Conservation (phyloP, 2,888 invertebrate species). For the Beris morrisii region DNA sequence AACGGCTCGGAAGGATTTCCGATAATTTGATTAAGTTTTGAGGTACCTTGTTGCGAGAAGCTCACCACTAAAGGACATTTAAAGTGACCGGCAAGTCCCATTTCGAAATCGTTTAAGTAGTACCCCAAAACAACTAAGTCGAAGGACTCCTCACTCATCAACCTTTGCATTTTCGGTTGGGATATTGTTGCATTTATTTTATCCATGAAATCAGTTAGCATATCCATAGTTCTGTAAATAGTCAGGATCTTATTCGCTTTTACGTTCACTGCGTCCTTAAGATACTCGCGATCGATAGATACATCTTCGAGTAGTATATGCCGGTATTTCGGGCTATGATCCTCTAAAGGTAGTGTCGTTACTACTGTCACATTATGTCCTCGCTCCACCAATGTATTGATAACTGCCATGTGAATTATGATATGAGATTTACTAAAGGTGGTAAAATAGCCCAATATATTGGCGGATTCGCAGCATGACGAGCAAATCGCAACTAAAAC, state of each 20-base stretch:
- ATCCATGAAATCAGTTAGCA: slow-evolving; percentile 22
- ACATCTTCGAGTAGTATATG: background rate
- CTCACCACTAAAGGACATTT: slow-evolving; percentile 47
- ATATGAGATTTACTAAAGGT: slow-evolving; percentile 49
- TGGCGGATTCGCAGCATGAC: slow-evolving; percentile 42
- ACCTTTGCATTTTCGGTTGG: slow-evolving; percentile 38
- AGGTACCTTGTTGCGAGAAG: slow-evolving; percentile 45
- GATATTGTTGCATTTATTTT: slow-evolving; percentile 18
- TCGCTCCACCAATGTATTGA: slow-evolving; percentile 45
- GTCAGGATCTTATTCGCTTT: no score
- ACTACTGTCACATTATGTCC: slow-evolving; percentile 51
- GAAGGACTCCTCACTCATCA: slow-evolving; percentile 43
- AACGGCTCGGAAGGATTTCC: slow-evolving; percentile 47
- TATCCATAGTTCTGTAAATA: no score
- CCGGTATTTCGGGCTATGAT: background rate
- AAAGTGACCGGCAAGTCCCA: slow-evolving; percentile 47
- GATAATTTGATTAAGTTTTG: slow-evolving; percentile 45
- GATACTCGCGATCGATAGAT: no score
- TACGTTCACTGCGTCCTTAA: no score
- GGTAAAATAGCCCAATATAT: slow-evolving; percentile 49
- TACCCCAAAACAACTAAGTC: slow-evolving; percentile 50
- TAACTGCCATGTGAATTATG: slow-evolving; percentile 47
- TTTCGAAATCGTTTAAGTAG: slow-evolving; percentile 42
- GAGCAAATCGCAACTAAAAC: no score
- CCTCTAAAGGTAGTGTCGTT: slow-evolving; percentile 40